Percentiles rank a stretch among this genome's conserved stretches.
Conservation (phyloP, 2,888 invertebrate genomes). For the Euzophera pinguis region DNA sequence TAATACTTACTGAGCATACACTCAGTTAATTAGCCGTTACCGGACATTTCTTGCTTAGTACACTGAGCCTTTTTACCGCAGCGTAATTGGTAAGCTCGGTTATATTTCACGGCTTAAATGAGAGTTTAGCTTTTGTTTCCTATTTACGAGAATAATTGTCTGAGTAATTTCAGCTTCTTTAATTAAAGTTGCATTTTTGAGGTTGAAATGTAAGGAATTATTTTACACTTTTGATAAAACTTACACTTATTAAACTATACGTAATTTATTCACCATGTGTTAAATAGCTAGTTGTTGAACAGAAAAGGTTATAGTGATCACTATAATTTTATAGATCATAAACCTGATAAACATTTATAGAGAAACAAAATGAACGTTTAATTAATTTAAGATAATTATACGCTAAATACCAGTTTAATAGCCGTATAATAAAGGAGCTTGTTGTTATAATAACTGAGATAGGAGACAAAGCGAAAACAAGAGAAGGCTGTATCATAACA, state of each 20-base stretch:
- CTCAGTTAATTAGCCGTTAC: conserved; percentile 55
- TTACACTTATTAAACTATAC: no score
- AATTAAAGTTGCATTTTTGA: not conserved
- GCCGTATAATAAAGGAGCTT: conserved; percentile 51
- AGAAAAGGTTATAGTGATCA: no score
- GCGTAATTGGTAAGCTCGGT: conserved; percentile 16
- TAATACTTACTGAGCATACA: conserved; percentile 67
- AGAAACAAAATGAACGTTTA: no score
- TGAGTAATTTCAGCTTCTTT: conserved; percentile 12
- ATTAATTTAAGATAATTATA: conserved; percentile 26
- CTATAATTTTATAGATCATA: no score
- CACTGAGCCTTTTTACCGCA: conserved; percentile 19
- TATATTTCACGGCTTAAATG: conserved; percentile 18
- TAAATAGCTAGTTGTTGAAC: no score
- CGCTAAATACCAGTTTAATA: conserved; percentile 46
- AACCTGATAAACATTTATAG: no score
- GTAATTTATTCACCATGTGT: no score
- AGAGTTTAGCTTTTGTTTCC: conserved; percentile 16
- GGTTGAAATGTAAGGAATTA: not conserved
- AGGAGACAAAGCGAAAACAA: conserved; percentile 36
- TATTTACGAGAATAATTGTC: conserved; percentile 14
- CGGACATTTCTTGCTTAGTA: conserved; percentile 26
- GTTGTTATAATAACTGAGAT: conserved; percentile 40
- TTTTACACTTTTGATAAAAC: no score
- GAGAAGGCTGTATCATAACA: conserved; percentile 31